These are phyloP conservation scores for Diaprepes abbreviatus DNA, from an alignment of 2,888 invertebrate species.

Conservation along the genomic window DNA sequence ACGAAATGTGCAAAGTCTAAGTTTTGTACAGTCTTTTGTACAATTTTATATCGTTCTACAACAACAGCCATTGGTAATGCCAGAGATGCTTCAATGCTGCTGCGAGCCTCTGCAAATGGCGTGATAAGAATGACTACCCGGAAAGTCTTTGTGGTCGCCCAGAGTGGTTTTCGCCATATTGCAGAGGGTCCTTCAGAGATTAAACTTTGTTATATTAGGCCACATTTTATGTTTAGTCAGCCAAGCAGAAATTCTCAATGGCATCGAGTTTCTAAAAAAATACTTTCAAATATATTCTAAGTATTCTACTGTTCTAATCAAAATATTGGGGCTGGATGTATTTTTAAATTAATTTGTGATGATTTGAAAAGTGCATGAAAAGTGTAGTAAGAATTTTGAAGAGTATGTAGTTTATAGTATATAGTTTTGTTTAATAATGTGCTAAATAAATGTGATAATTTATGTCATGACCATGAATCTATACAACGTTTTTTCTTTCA, in stretches of 20 bases:
- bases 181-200: constrained; percentile 59
- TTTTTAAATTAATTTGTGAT: no score
- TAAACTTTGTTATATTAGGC: constrained; percentile 49
- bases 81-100: constrained; percentile 16
- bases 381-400: no score
- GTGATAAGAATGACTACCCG: constrained; percentile 59
- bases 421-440: no score
- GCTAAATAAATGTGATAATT: no score
- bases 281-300: not conserved
- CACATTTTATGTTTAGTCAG: constrained; percentile 9
- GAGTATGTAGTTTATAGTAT: no score
- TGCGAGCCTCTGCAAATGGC: constrained; percentile 55
- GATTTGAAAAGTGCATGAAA: no score
- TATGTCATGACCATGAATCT: no score
- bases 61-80: constrained; percentile 15
- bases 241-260: not conserved
- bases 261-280: not conserved
- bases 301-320: no score
- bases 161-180: constrained; percentile 57
- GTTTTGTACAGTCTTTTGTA: no score
- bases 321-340: no score
- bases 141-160: constrained; percentile 58
- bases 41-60: not conserved
- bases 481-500: no score
- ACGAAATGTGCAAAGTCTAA: no score